A percentile compares a stretch with the other conserved stretches of the same genome.
Evolutionary conservation across 2,797 vertebrate genomes (phyloP).

Genomic region (Zenarchopterus dispar): DNA sequence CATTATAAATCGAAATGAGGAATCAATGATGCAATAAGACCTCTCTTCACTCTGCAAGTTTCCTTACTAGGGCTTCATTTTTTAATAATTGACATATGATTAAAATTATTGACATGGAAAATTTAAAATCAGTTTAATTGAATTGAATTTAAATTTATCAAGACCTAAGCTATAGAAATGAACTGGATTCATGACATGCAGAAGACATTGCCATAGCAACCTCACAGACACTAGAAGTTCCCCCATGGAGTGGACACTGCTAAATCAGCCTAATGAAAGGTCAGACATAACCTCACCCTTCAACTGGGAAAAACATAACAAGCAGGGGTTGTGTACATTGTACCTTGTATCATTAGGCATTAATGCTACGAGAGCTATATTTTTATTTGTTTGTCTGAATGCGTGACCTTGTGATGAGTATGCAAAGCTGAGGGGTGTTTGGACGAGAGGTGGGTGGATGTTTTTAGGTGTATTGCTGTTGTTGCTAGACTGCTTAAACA

Average conservation of each 20-base stretch:
- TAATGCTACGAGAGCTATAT: neutral
- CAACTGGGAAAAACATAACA: conserved; percentile 30
- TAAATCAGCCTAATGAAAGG: conserved; percentile 60
- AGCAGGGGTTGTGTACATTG: conserved; percentile 7
- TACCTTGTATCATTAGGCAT: conserved; percentile 9
- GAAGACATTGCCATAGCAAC: no score
- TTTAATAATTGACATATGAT: no score
- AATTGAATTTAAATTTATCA: no score
- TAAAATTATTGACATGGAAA: no score
- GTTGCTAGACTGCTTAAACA: conserved; percentile 59
- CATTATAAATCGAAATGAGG: no score
- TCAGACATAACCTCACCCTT: conserved; percentile 49
- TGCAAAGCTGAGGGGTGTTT: neutral
- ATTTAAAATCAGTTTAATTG: no score
- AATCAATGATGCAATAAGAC: no score
- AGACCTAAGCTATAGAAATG: no score
- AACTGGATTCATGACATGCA: no score
- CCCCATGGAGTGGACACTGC: conserved; percentile 24
- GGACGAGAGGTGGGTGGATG: conserved; percentile 26
- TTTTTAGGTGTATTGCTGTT: conserved; percentile 46
- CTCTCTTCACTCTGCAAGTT: no score
- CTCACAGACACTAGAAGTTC: neutral
- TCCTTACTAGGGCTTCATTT: no score
- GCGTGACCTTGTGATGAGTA: neutral
- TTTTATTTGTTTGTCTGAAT: conserved; percentile 1